These are phyloP conservation scores for Pelodytes ibericus DNA, from an alignment of 2,797 vertebrate species.

Conservation along the genomic window DNA sequence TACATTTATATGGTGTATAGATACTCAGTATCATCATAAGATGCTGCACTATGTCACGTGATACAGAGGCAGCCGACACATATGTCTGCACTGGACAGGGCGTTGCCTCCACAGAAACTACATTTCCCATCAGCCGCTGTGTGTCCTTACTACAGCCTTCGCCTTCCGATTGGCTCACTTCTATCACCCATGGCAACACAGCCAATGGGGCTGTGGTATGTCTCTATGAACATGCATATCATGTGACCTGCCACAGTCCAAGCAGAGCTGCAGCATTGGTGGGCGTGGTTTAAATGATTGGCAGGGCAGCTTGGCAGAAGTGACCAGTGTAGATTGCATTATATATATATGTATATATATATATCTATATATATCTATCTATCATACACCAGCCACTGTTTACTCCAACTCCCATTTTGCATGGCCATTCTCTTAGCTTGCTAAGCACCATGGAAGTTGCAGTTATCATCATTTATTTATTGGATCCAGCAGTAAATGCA, in stretches of 20 bases:
- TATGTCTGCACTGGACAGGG: conserved; percentile 24
- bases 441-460: too few relatives aligned
- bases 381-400: too few relatives aligned
- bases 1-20: too few relatives aligned
- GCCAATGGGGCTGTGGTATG: conserved; percentile 8
- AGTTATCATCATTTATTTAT: too few relatives aligned
- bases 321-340: not conserved
- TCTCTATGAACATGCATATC: not conserved
- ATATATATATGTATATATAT: too few relatives aligned
- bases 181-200: not conserved
- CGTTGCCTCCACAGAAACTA: conserved; percentile 23
- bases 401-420: too few relatives aligned
- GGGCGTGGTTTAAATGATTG: conserved; percentile 2
- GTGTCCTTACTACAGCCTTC: not conserved
- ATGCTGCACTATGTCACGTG: not conserved
- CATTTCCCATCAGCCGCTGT: conserved; percentile 20
- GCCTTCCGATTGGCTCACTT: not conserved
- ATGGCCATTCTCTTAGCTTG: too few relatives aligned
- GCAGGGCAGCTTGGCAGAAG: not conserved
- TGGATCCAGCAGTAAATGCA: too few relatives aligned
- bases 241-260: conserved; percentile 10
- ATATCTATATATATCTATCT: too few relatives aligned
- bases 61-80: conserved; percentile 5
- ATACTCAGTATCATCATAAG: too few relatives aligned
- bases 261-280: not conserved